These are phyloP conservation scores for Rhabdornis inornatus DNA, from an alignment of 2,113 vertebrate species.

Conservation along the genomic window DNA sequence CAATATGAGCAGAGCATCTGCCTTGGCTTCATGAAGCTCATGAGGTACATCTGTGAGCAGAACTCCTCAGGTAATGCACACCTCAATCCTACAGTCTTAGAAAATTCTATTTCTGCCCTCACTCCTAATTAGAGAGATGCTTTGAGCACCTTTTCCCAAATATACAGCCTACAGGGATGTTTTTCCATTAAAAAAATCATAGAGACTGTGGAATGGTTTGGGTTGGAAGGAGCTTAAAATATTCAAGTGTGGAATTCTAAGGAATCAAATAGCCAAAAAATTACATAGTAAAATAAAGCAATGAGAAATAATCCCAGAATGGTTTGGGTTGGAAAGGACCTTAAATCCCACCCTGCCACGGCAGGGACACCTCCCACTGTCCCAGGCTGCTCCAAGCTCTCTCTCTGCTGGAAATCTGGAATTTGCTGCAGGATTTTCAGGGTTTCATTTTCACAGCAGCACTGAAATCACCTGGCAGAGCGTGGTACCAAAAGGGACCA, in stretches of 20 bases:
- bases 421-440: neutral
- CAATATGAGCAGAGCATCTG: constrained; percentile 91
- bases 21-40: constrained; percentile 90
- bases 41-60: constrained; percentile 90
- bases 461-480: neutral
- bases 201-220: neutral
- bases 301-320: too few relatives aligned
- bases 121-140: neutral
- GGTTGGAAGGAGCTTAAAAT: too few relatives aligned
- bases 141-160: neutral
- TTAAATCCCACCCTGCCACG: neutral
- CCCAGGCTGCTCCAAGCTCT: neutral
- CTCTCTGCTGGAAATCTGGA: neutral
- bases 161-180: rapidly evolving
- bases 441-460: neutral
- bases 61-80: constrained; percentile 79
- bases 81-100: rapidly evolving
- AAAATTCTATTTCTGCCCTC: rapidly evolving
- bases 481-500: neutral
- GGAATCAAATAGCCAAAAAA: too few relatives aligned
- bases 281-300: too few relatives aligned
- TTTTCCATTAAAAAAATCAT: too few relatives aligned
- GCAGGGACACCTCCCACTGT: neutral
- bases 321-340: neutral
- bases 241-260: too few relatives aligned